A percentile compares a stretch with the other conserved stretches of the same genome.
Evolutionary conservation across 2,113 vertebrate genomes (phyloP).

Genomic region (Oxyruncus cristatus): DNA sequence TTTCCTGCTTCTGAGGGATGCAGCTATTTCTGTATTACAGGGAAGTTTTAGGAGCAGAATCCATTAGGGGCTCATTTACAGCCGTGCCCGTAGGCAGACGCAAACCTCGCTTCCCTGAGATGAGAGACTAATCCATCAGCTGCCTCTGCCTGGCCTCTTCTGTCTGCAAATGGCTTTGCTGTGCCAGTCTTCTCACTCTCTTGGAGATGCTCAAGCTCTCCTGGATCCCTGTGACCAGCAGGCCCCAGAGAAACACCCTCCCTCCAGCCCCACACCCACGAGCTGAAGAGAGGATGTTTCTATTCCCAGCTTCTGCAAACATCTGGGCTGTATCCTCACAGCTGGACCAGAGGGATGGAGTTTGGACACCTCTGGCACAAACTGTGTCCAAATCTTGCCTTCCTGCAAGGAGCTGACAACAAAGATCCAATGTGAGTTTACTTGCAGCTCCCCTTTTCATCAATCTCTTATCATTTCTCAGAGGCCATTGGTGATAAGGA

Average conservation of each 20-base stretch:
- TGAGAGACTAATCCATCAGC: conserved; percentile 60
- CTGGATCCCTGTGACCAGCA: neutral
- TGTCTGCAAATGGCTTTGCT: neutral
- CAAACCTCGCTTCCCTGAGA: conserved; percentile 12
- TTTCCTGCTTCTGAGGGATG: neutral
- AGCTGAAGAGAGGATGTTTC: neutral
- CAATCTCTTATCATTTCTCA: neutral
- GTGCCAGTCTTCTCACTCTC: neutral
- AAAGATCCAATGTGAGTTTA: neutral
- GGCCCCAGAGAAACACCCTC: neutral
- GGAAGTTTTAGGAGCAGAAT: conserved; percentile 45
- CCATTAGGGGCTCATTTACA: conserved; percentile 64
- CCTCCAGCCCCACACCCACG: rapidly evolving
- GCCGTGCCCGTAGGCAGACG: conserved; percentile 27
- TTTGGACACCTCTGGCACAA: neutral
- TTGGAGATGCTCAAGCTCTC: neutral
- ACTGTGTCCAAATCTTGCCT: neutral
- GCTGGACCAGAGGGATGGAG: neutral
- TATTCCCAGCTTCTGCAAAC: neutral
- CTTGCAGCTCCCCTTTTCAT: neutral
- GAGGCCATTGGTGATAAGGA: neutral
- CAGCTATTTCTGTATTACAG: conserved; percentile 48
- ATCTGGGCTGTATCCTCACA: neutral
- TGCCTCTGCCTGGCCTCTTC: neutral
- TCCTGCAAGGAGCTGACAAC: neutral